phyloP scores from a whole-genome alignment of 2,888 invertebrate genomes.

The Physocephala rufipes region DNA sequence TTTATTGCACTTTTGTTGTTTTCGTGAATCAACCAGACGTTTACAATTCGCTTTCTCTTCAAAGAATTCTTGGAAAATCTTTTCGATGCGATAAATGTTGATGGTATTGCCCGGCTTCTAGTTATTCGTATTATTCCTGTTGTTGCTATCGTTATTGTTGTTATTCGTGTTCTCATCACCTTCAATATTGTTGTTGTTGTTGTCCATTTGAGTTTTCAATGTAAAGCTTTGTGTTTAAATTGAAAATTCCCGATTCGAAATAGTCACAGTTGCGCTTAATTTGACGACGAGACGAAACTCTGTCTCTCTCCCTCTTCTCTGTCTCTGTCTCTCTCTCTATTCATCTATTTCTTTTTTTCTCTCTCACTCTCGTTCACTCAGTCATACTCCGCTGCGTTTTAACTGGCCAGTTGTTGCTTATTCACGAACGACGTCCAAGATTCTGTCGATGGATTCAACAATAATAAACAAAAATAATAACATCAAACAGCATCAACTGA shows the following conservation, averaged over 20 bases:
- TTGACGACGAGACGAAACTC: conserved; percentile 31
- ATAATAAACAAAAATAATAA: not conserved
- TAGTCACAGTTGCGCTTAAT: conserved; percentile 48
- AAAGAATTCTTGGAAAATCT: conserved; percentile 37
- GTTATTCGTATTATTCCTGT: conserved; percentile 23
- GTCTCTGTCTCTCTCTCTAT: too few species aligned
- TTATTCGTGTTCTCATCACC: too few species aligned
- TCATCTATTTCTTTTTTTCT: too few species aligned
- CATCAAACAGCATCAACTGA: not conserved
- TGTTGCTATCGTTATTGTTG: conserved; percentile 28
- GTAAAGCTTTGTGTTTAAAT: conserved; percentile 41
- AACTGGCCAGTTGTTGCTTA: conserved; percentile 5
- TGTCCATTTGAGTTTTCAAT: conserved; percentile 2
- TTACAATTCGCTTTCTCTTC: conserved; percentile 30
- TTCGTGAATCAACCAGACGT: conserved; percentile 28
- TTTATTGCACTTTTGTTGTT: conserved; percentile 3
- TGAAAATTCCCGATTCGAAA: conserved; percentile 47
- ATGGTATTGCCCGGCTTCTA: not conserved
- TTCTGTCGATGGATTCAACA: not conserved
- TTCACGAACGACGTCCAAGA: not conserved
- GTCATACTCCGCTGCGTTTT: conserved; percentile 13
- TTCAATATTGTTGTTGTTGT: conserved; percentile 28
- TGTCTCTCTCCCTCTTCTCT: not conserved
- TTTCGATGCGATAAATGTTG: conserved; percentile 25
- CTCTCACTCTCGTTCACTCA: not conserved